Evolutionary conservation across 2,113 vertebrate genomes (phyloP).

Genomic region (Aramus guarauna): DNA sequence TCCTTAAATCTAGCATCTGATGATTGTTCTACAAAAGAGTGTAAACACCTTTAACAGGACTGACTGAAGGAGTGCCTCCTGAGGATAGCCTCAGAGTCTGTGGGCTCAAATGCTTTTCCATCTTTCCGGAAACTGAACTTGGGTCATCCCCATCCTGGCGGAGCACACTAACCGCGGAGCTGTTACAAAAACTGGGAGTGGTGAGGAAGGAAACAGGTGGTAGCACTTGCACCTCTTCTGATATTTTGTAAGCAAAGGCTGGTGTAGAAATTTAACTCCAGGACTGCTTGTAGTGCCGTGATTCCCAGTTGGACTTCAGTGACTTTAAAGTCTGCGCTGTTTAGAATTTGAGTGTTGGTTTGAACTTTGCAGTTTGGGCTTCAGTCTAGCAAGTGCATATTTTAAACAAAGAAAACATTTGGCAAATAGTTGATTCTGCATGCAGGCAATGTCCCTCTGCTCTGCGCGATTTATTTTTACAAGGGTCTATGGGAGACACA

Average conservation of each 20-base stretch:
- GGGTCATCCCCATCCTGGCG: conserved; percentile 15
- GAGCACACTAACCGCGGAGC: background rate
- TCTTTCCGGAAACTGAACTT: background rate
- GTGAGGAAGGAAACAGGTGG: conserved; percentile 58
- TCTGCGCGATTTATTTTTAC: conserved; percentile 55
- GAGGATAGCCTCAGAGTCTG: background rate
- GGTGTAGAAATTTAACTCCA: conserved; percentile 59
- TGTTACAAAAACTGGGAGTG: conserved; percentile 52
- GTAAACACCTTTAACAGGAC: background rate
- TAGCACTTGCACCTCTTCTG: conserved; percentile 67
- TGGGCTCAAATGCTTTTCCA: background rate
- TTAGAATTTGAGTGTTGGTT: conserved; percentile 64
- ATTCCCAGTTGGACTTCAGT: conserved; percentile 59
- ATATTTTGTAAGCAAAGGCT: conserved; percentile 71
- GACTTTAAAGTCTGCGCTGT: conserved; percentile 61
- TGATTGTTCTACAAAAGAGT: background rate
- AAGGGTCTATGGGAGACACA: conserved; percentile 54
- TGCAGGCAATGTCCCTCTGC: conserved; percentile 55
- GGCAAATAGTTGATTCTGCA: conserved; percentile 62
- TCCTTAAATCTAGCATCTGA: background rate
- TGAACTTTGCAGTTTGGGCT: conserved; percentile 68
- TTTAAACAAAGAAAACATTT: conserved; percentile 70
- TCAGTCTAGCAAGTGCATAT: conserved; percentile 68
- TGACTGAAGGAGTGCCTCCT: background rate
- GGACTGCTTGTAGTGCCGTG: conserved; percentile 45